Evolutionary conservation across 2,888 invertebrate species (phyloP).

Genomic region (Volucella bombylans): DNA sequence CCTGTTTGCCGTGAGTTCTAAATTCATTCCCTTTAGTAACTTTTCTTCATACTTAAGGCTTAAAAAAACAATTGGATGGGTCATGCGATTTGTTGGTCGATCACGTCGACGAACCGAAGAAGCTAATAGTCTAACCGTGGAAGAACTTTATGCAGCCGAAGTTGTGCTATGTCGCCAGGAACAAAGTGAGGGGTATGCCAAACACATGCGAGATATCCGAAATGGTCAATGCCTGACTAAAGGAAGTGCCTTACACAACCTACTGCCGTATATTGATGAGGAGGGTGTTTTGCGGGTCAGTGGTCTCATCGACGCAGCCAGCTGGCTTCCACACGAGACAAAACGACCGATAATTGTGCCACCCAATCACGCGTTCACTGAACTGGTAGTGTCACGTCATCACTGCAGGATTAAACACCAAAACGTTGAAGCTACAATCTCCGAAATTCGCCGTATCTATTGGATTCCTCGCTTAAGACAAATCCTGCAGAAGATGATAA

Average conservation of each 20-base stretch:
- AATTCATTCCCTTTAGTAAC: too few species aligned
- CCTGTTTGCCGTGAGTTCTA: too few species aligned
- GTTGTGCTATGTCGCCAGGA: not conserved
- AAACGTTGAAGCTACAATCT: slow-evolving; percentile 18
- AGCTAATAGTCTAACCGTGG: not conserved
- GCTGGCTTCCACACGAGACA: not conserved
- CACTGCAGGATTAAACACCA: slow-evolving; percentile 37
- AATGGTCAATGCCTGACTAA: too few species aligned
- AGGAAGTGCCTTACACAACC: too few species aligned
- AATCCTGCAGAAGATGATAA: too few species aligned
- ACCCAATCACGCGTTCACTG: slow-evolving; percentile 4
- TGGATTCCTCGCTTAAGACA: slow-evolving; percentile 11
- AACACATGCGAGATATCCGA: too few species aligned
- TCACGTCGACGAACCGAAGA: not conserved
- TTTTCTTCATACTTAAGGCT: not conserved
- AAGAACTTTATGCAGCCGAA: not conserved
- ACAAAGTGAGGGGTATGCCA: slow-evolving; percentile 1
- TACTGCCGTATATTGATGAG: too few species aligned
- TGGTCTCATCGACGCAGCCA: too few species aligned
- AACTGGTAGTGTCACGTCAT: slow-evolving; percentile 12
- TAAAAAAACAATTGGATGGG: not conserved
- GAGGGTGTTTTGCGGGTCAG: too few species aligned
- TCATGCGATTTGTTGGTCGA: not conserved
- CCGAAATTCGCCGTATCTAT: slow-evolving; percentile 19
- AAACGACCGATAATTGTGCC: slow-evolving; percentile 33